Evolutionary conservation across 2,888 invertebrate species (phyloP).

Genomic region (Cephus runcator): DNA sequence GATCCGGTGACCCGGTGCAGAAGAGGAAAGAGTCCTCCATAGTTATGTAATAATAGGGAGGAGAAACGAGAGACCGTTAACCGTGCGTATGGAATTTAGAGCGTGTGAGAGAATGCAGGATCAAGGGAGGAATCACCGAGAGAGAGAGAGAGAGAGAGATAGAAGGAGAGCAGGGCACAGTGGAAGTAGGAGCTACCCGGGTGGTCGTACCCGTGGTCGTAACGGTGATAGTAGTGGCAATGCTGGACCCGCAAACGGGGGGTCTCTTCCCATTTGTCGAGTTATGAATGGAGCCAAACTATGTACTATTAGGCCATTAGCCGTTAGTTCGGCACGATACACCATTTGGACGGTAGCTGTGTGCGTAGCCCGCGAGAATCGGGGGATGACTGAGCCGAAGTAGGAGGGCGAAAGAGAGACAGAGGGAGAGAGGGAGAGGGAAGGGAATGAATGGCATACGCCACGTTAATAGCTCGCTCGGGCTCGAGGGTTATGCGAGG

Average conservation of each 20-base stretch:
- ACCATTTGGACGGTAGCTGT: constrained; percentile 12
- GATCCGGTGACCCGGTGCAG: background rate
- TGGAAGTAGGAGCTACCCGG: background rate
- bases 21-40: background rate
- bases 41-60: background rate
- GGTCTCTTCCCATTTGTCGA: constrained; percentile 10
- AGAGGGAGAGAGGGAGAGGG: background rate
- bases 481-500: constrained; percentile 31
- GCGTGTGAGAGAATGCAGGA: background rate
- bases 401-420: background rate
- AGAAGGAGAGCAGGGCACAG: background rate
- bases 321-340: constrained; percentile 18
- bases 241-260: background rate
- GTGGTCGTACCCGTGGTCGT: background rate
- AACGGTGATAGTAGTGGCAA: constrained; percentile 1
- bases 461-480: constrained; percentile 40
- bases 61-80: background rate
- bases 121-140: constrained; percentile 1
- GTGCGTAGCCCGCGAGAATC: constrained; percentile 3
- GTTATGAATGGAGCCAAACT: constrained; percentile 23
- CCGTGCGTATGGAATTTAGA: background rate
- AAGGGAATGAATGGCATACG: constrained; percentile 42
- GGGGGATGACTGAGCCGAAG: constrained; percentile 7
- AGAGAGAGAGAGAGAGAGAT: constrained; percentile 4
- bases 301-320: constrained; percentile 23